Conservation (phyloP, 2,888 invertebrate species). For the Aporophyla nigra region DNA sequence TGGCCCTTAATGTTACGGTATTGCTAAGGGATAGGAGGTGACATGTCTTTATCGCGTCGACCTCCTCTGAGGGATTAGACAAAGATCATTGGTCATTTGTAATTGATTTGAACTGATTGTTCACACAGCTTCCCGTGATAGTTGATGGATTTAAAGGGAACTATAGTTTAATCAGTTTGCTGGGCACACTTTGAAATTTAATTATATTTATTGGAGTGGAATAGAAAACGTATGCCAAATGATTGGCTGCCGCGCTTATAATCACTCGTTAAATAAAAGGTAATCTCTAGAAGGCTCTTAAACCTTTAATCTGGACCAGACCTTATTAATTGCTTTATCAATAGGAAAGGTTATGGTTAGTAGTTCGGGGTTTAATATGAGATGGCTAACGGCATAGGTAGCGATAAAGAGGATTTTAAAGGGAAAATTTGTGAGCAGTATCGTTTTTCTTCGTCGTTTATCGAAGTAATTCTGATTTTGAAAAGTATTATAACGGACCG, state of each 20-base stretch:
- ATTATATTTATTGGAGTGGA: background rate
- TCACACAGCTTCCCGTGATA: background rate
- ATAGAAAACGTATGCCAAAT: too few relatives aligned
- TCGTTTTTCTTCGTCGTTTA: background rate
- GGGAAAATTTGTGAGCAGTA: background rate
- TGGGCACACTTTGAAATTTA: background rate
- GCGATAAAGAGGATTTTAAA: background rate
- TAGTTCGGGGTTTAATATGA: background rate
- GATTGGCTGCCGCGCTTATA: background rate
- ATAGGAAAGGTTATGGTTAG: background rate
- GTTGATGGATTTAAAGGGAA: background rate
- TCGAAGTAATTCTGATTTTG: background rate
- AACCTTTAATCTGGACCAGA: background rate
- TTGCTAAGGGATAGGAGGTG: constrained; percentile 43
- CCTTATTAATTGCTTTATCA: constrained; percentile 14
- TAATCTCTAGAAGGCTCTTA: background rate
- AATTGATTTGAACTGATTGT: constrained; percentile 15
- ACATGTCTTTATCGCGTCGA: constrained; percentile 40
- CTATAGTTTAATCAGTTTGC: background rate
- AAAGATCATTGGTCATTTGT: constrained; percentile 9
- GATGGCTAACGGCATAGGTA: background rate
- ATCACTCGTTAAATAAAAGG: background rate
- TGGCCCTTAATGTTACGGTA: constrained; percentile 36
- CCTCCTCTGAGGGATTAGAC: constrained; percentile 8
- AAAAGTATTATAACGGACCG: background rate